A percentile compares a stretch with the other conserved stretches of the same genome.
Evolutionary conservation across 2,888 invertebrate species (phyloP).

Genomic region (Callyntrura guangdongensis): DNA sequence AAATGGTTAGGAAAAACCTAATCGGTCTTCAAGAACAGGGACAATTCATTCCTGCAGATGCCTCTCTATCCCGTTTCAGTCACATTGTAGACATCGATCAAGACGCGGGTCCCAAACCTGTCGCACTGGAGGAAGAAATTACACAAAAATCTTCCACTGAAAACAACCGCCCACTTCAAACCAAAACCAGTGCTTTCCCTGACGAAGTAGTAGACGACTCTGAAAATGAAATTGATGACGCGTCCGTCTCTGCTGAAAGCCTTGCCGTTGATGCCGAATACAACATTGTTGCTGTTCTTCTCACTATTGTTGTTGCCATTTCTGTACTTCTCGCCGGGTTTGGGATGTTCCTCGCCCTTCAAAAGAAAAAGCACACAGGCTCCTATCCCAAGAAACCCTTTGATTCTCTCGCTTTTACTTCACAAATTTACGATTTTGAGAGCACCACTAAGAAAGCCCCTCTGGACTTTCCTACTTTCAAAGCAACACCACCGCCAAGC

Average conservation of each 20-base stretch:
- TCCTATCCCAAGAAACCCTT: conserved; percentile 83
- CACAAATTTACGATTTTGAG: conserved; percentile 82
- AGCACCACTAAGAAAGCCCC: conserved; percentile 77
- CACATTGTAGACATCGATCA: conserved; percentile 54
- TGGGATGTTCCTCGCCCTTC: conserved; percentile 84
- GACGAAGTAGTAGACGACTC: conserved; percentile 73
- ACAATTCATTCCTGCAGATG: conserved; percentile 78
- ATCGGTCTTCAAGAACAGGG: conserved; percentile 81
- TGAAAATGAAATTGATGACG: conserved; percentile 59
- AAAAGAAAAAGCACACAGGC: conserved; percentile 84
- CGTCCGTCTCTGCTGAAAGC: conserved; percentile 81
- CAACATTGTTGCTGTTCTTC: conserved; percentile 80
- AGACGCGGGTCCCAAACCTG: conserved; percentile 56
- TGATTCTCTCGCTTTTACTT: conserved; percentile 82
- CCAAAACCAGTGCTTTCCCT: conserved; percentile 41
- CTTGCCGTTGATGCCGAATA: conserved; percentile 79
- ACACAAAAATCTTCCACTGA: too few relatives aligned
- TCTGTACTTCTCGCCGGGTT: conserved; percentile 80
- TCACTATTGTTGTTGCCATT: conserved; percentile 83
- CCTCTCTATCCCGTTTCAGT: conserved; percentile 80
- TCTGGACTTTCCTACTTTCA: conserved; percentile 76
- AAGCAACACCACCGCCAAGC: conserved; percentile 70
- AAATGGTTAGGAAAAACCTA: conserved; percentile 85
- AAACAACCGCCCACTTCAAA: not conserved
- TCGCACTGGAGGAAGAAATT: not conserved